A percentile compares a stretch with the other conserved stretches of the same genome.
Evolutionary conservation across 2,888 invertebrate species (phyloP).

Genomic region (Phrixothrix hirtus): DNA sequence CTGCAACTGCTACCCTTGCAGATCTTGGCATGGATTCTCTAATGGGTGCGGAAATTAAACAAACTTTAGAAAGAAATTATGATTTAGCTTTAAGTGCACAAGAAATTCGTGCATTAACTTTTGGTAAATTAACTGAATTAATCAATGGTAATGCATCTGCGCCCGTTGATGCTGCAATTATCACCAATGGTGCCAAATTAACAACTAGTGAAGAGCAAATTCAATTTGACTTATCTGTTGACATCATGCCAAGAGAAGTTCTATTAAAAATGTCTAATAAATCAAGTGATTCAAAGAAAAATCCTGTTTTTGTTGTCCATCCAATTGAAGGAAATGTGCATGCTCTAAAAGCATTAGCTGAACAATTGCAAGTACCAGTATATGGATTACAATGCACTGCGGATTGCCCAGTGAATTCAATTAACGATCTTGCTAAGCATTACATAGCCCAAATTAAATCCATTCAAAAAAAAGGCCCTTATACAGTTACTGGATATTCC

Average conservation of each 20-base stretch:
- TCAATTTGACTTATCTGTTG: slow-evolving; percentile 58
- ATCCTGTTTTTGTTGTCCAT: slow-evolving; percentile 73
- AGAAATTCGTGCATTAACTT: slow-evolving; percentile 85
- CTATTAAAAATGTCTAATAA: slow-evolving; percentile 70
- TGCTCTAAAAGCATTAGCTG: slow-evolving; percentile 72
- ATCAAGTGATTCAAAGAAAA: slow-evolving; percentile 48
- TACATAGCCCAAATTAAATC: slow-evolving; percentile 75
- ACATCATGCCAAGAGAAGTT: slow-evolving; percentile 76
- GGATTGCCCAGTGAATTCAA: slow-evolving; percentile 72
- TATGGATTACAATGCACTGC: slow-evolving; percentile 89
- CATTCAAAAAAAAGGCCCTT: slow-evolving; percentile 81
- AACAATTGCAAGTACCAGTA: slow-evolving; percentile 73
- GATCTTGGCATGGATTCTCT: slow-evolving; percentile 98
- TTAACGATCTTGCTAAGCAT: slow-evolving; percentile 72
- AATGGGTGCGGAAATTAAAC: slow-evolving; percentile 99
- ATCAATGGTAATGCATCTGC: slow-evolving; percentile 47
- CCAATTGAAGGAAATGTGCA: slow-evolving; percentile 88
- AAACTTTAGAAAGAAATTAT: slow-evolving; percentile 89
- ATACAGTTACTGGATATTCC: slow-evolving; percentile 90
- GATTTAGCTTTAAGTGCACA: slow-evolving; percentile 89
- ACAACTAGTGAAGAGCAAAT: slow-evolving; percentile 60
- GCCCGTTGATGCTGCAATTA: slow-evolving; percentile 35
- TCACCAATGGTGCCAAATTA: slow-evolving; percentile 43
- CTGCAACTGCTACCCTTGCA: slow-evolving; percentile 77
- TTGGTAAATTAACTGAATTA: slow-evolving; percentile 71